A percentile compares a stretch with the other conserved stretches of the same genome.
Evolutionary conservation across 1,140 invertebrate genomes (phyloP).

Genomic region (Galleria mellonella): DNA sequence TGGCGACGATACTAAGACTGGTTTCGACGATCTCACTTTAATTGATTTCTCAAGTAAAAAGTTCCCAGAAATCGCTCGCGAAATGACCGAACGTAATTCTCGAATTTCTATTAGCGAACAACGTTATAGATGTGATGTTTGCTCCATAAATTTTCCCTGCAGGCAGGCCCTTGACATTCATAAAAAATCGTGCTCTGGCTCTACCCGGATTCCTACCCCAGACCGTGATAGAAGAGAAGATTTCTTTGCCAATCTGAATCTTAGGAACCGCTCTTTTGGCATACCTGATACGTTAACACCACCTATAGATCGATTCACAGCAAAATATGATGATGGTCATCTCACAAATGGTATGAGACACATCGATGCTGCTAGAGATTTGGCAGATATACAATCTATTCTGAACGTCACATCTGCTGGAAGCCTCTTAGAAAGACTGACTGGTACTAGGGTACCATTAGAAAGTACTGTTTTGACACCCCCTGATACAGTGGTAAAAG

Average conservation of each 20-base stretch:
- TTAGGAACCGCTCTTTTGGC: constrained; percentile 79
- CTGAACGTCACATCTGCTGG: constrained; percentile 82
- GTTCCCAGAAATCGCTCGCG: constrained; percentile 84
- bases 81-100: constrained; percentile 81
- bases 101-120: constrained; percentile 79
- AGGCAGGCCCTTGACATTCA: constrained; percentile 81
- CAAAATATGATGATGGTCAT: constrained; percentile 56
- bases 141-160: constrained; percentile 84
- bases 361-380: constrained; percentile 77
- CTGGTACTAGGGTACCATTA: constrained; percentile 49
- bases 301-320: constrained; percentile 56
- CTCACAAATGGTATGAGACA: constrained; percentile 52
- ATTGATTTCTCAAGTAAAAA: constrained; percentile 86
- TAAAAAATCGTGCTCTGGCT: constrained; percentile 72
- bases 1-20: constrained; percentile 70
- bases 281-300: constrained; percentile 69
- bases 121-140: constrained; percentile 83
- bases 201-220: constrained; percentile 48
- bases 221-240: constrained; percentile 79
- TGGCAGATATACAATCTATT: constrained; percentile 90
- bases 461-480: constrained; percentile 56
- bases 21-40: constrained; percentile 85
- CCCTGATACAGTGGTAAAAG: constrained; percentile 51
- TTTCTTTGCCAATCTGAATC: constrained; percentile 86
- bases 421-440: constrained; percentile 76